phyloP scores from a whole-genome alignment of 2,888 invertebrate species.

The Drosophila niveifrons region DNA sequence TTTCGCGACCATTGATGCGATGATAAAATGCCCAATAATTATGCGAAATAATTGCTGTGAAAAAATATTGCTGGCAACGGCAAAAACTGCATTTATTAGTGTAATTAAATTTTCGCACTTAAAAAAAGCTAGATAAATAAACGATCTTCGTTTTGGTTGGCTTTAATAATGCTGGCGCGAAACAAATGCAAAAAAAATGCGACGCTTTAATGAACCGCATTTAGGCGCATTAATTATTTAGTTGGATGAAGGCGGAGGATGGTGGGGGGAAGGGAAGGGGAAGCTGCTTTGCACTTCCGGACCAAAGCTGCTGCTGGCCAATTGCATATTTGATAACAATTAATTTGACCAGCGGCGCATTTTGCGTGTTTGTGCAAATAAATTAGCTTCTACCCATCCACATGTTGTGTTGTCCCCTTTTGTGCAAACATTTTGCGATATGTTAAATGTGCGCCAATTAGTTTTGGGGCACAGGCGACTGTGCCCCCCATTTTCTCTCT shows the following conservation, averaged over 20 bases:
- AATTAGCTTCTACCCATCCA: constrained; percentile 56
- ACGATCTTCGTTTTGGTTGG: neutral
- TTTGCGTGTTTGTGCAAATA: constrained; percentile 70
- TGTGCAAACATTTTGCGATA: constrained; percentile 68
- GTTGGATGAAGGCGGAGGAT: constrained; percentile 5
- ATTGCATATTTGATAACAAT: constrained; percentile 77
- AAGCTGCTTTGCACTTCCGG: constrained; percentile 19
- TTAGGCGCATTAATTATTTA: constrained; percentile 45
- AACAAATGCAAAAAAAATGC: constrained; percentile 10
- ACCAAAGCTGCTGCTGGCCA: constrained; percentile 46
- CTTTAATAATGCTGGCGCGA: neutral
- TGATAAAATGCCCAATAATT: constrained; percentile 46
- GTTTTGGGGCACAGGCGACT: constrained; percentile 33
- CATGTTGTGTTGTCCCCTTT: constrained; percentile 4
- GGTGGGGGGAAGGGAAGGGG: too few species aligned
- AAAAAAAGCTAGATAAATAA: neutral
- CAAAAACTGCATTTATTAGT: constrained; percentile 4
- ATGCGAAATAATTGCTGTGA: constrained; percentile 21
- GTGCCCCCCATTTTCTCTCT: neutral
- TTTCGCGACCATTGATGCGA: constrained; percentile 29
- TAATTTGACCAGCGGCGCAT: constrained; percentile 68
- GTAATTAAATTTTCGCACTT: constrained; percentile 4
- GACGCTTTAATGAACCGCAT: constrained; percentile 20
- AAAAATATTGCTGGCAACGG: constrained; percentile 22
- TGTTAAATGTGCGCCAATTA: constrained; percentile 73